These are phyloP conservation scores for Pelvicachromis taeniatus DNA, from an alignment of 2,113 vertebrate species.

Conservation along the genomic window DNA sequence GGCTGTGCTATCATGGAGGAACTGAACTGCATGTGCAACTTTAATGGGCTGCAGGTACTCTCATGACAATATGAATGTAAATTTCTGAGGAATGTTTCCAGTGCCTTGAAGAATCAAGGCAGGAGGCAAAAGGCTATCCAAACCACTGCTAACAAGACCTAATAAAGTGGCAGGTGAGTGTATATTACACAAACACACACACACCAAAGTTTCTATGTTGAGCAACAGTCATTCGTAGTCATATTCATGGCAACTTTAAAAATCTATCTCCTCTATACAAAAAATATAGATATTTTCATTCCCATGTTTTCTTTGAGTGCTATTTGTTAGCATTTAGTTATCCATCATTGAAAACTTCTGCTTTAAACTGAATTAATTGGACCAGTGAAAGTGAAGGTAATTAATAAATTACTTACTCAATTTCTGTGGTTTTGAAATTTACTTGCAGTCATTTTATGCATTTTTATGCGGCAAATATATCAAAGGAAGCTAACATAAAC, in stretches of 20 bases:
- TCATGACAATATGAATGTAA: neutral
- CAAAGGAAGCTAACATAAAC: neutral
- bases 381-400: neutral
- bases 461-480: neutral
- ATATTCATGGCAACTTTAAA: neutral
- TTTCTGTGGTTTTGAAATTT: neutral
- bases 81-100: neutral
- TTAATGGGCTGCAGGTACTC: neutral
- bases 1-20: neutral
- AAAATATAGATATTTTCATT: neutral
- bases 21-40: neutral
- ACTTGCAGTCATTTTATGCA: neutral
- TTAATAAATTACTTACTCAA: neutral
- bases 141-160: no score
- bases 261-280: neutral
- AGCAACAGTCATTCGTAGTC: neutral
- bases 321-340: neutral
- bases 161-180: no score
- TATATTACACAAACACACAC: no score
- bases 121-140: neutral
- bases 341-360: neutral
- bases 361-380: neutral
- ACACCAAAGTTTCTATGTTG: neutral
- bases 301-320: neutral
- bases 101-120: neutral